Conservation (phyloP, 2,797 vertebrate species). For the Salmo trutta region DNA sequence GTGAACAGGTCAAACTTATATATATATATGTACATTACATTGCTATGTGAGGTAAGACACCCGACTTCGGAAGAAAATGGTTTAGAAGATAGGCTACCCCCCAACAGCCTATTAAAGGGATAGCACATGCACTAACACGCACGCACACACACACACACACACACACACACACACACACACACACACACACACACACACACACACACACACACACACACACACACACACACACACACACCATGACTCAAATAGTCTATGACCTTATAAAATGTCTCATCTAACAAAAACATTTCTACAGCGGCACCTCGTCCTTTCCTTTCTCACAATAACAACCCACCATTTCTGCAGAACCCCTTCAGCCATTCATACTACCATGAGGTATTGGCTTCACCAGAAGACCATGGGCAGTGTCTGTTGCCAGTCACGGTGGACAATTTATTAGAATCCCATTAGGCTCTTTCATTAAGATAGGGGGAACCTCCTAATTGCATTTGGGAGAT, state of each 20-base stretch:
- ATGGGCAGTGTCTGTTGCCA: constrained; percentile 45
- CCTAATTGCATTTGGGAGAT: constrained; percentile 71
- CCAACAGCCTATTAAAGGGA: not conserved
- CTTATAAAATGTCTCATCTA: not conserved
- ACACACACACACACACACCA: not conserved
- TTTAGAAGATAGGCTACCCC: not conserved
- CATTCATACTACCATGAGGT: not conserved
- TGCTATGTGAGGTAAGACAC: not conserved
- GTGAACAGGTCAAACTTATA: not conserved
- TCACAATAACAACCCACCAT: constrained; percentile 15
- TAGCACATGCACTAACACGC: not conserved
- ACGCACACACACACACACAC: not conserved
- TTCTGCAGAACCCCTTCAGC: constrained; percentile 3
- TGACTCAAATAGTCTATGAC: not conserved
- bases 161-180: constrained; percentile 1
- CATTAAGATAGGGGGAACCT: constrained; percentile 52
- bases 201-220: too few relatives aligned
- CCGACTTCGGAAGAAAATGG: not conserved
- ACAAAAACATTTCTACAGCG: not conserved
- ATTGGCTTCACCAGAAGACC: constrained; percentile 14
- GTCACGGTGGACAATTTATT: constrained; percentile 54
- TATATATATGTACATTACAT: not conserved
- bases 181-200: not conserved
- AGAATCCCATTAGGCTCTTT: constrained; percentile 49
- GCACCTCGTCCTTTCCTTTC: not conserved